Evolutionary conservation across 2,888 invertebrate species (phyloP), one percentile per base, ranked within the genome.

Genomic region (Meteorus cinctellus): DNA sequence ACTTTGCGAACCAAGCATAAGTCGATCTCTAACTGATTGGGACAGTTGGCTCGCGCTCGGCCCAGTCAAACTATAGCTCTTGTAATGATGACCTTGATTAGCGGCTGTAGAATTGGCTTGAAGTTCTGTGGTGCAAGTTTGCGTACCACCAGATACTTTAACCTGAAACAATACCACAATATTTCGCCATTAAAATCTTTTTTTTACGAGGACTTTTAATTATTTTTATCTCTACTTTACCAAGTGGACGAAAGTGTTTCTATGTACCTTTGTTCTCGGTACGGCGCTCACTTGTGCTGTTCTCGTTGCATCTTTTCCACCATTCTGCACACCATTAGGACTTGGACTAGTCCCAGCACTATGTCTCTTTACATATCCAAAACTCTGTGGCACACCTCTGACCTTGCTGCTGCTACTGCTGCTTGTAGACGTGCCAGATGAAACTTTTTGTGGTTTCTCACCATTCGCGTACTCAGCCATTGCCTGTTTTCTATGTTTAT

Each of bases 121-220:
- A 51, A 94, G 90, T 85, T 95, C 95, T 83, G 94, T 94, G 48
- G 94, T 95, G 84, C 96, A 94, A 6, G 97, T 97, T 89, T 97
- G 97, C 0, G 97, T 96, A 36, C 97, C 97, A 16, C 96, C 96
- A 6, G 96, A 96, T 34, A 96, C 95, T 91, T 97, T 97, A 45
- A 96, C 90, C 89, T 91, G 73, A 6, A 82, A 79, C 24, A 24
- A 55, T 19, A n/a, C n/a, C 29, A 48, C 16, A 73, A 60, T 19
- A 67, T 59, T 29, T 72, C 62, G 41, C n/a, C 4, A 2, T 34
- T 8, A 4, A 41, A 14, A 6, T 2, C 41, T 60, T 16, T 27
- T 19, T 31, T 29, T 1, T 14, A 14, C 3, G 10, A 12, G 16
- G 29, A 4, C 6, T 62, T 16, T 62, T 29, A 31, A 34, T 48